phyloP scores from a whole-genome alignment of 1,140 invertebrate species.

The Diabrotica virgifera region DNA sequence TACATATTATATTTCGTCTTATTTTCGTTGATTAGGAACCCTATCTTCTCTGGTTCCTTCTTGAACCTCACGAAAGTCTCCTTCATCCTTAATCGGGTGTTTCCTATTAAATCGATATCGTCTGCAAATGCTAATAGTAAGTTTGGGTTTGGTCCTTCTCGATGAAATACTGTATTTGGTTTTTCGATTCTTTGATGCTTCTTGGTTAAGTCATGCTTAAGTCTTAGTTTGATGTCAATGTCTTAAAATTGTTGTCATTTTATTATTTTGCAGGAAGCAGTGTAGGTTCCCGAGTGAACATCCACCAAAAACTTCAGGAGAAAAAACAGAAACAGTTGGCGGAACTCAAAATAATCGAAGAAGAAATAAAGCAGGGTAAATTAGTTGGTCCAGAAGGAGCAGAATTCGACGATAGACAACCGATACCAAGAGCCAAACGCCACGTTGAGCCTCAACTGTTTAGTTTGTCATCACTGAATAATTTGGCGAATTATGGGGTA shows the following conservation, averaged over 20 bases:
- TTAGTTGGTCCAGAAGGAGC: conserved; percentile 45
- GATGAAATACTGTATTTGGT: no score
- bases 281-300: conserved; percentile 74
- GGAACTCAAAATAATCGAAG: conserved; percentile 75
- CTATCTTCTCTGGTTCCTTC: no score
- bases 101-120: no score
- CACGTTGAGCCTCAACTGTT: conserved; percentile 52
- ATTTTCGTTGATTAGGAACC: no score
- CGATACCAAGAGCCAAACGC: conserved; percentile 57
- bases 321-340: conserved; percentile 86
- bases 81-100: no score
- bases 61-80: no score
- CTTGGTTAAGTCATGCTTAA: no score
- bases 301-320: conserved; percentile 82
- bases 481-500: conserved; percentile 45
- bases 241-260: no score
- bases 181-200: not conserved
- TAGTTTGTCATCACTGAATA: conserved; percentile 46
- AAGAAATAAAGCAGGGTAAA: conserved; percentile 73
- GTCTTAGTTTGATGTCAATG: no score
- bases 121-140: no score
- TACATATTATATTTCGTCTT: no score
- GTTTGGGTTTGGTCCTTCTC: no score
- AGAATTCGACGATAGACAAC: conserved; percentile 54
- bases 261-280: conserved; percentile 46